Percentiles rank a stretch among this genome's conserved stretches.
These are phyloP conservation scores for Pyrgus malvae DNA, from an alignment of 2,888 invertebrate species.

Conservation along the genomic window DNA sequence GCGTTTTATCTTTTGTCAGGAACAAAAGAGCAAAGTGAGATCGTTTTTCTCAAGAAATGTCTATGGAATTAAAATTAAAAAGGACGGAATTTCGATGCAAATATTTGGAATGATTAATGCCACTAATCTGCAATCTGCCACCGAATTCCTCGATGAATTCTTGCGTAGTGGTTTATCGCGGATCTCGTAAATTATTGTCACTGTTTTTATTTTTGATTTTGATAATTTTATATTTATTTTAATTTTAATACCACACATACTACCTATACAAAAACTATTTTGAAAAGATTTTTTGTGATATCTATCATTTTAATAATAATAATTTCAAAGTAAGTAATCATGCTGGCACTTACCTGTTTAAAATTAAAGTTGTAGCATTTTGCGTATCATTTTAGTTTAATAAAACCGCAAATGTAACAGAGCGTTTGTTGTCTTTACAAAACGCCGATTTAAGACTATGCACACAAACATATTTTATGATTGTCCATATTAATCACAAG, in stretches of 20 bases:
- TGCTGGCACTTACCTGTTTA: too few relatives aligned
- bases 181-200: constrained; percentile 55
- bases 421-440: too few relatives aligned
- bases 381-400: too few relatives aligned
- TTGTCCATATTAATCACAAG: too few relatives aligned
- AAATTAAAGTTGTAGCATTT: too few relatives aligned
- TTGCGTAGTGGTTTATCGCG: constrained; percentile 55
- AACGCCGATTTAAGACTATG: too few relatives aligned
- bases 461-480: too few relatives aligned
- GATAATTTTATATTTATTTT: background rate
- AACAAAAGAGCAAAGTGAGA: constrained; percentile 18
- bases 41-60: constrained; percentile 52
- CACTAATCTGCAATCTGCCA: constrained; percentile 76
- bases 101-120: constrained; percentile 66
- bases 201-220: constrained; percentile 39
- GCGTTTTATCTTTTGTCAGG: constrained; percentile 26
- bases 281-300: too few relatives aligned
- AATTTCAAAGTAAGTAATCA: too few relatives aligned
- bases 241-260: background rate
- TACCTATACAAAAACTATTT: too few relatives aligned
- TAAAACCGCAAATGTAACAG: too few relatives aligned
- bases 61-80: constrained; percentile 51
- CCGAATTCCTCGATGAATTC: constrained; percentile 61
- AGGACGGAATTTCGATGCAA: constrained; percentile 59
- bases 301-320: too few relatives aligned